Percentiles rank a stretch among this genome's conserved stretches.
These are phyloP conservation scores for Melipona beecheii DNA, from an alignment of 2,888 invertebrate species.

Conservation along the genomic window DNA sequence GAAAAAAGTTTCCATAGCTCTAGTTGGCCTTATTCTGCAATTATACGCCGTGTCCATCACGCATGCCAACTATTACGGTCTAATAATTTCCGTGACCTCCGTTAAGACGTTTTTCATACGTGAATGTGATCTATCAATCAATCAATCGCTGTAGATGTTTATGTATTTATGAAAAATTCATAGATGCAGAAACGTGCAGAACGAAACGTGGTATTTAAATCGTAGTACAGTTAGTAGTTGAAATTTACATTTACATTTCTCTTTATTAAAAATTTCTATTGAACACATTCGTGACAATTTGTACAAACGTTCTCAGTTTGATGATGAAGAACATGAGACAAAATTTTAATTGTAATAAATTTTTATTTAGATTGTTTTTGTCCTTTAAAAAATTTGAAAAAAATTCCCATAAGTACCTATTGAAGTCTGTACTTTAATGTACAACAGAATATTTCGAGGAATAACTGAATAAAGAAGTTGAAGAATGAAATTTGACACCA, in stretches of 20 bases:
- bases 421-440: no score
- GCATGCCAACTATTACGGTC: conserved; percentile 56
- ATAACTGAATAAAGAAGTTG: no score
- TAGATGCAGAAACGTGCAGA: background rate
- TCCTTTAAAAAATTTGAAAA: no score
- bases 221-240: no score
- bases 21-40: conserved; percentile 61
- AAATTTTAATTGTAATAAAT: no score
- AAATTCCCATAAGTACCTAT: no score
- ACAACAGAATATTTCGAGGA: no score
- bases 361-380: no score
- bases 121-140: conserved; percentile 10
- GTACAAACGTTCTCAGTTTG: background rate
- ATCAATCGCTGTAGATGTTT: conserved; percentile 14
- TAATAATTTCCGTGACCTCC: conserved; percentile 70
- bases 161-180: background rate
- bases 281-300: background rate
- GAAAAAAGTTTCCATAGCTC: conserved; percentile 63
- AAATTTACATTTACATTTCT: background rate
- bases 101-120: conserved; percentile 36
- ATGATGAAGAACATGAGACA: background rate
- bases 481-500: no score
- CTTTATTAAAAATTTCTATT: background rate
- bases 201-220: background rate
- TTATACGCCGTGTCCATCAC: conserved; percentile 57